Evolutionary conservation across 2,888 invertebrate genomes (phyloP), one percentile per base, ranked within the genome.

Genomic region (Sphaerophoria taeniata): DNA sequence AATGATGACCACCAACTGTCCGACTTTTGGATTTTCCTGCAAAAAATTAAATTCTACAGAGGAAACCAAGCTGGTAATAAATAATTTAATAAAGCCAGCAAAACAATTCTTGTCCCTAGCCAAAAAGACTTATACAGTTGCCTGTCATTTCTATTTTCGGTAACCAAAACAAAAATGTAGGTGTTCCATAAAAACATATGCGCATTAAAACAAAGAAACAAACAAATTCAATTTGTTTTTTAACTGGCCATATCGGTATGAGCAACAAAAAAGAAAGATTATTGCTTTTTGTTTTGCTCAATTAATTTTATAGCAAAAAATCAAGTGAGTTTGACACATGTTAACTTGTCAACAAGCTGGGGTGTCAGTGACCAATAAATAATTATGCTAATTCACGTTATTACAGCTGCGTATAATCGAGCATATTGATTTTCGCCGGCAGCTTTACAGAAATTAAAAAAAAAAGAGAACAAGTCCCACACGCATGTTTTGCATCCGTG

Each of bases 401-500:
- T 72, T 51, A 65, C 72, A 43, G 36, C 36, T 24, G 24, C 24
- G 24, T 24, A 24, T 24, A 24, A 24, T 24, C 24, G 24, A 12
- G 16, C 60, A 53, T 61, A 61, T 63, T 45, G 47, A 70, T 70
- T 63, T 43, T 63, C 55, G 53, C 67, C 56, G 36, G 31, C 14
- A 51, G 39, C 45, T 47, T 31, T 6, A 14, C 51, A 16, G 2
- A 39, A 24, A 60, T 43, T 24, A 2, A 24, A 24, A 24, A 65
- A n/a, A n/a, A n/a, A n/a, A n/a, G n/a, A n/a, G n/a, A n/a, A 12
- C 51, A 65, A 56, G 16, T 34, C n/a, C 49, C 9, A 6, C 12
- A 49, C 60, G 71, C 36, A 47, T 16, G 6, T 69, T 82, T 77
- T 73, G 77, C 78, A 73, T 78, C 80, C 80, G 80, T 45, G 61